Evolutionary conservation across 2,888 invertebrate species (phyloP), one percentile per base, ranked within the genome.

Genomic region (Scaptodrosophila latifasciaeformis): DNA sequence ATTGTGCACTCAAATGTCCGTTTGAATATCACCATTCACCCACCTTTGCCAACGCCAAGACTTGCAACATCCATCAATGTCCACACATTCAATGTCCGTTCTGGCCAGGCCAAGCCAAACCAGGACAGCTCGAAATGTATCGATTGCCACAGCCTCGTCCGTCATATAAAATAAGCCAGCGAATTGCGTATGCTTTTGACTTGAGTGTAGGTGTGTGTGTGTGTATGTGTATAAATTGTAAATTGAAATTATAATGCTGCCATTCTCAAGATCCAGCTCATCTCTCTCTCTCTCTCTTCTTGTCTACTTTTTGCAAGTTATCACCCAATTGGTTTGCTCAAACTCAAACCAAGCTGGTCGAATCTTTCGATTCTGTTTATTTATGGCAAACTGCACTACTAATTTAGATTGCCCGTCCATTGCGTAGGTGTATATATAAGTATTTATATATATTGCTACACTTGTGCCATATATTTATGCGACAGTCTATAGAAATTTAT

Each of bases 51-150:
- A 42, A 13, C 29, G 49, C 49, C 49, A 57, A 10, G 34, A 42
- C 49, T 49, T 56, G 52, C 30, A 50, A 60, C 77, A 74, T 74
- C 74, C 74, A 77, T 74, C 77, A 74, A 61, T 74, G 72, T 49
- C 77, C 75, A 70, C 74, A 74, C 72, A 56, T 62, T 57, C 24
- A 3, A 24, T 24, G 24, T 24, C 24, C 24, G 24, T 24, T 24
- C 24, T 24, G 15, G 1, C 6, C 17, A 12, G 35, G 1, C 9
- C 5, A 1, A 5, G 18, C 37, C 17, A 37, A n/a, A 35, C 7
- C 46, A 57, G 51, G 54, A 63, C 54, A 60, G 52, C 63, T 51
- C 7, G 10, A 17, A 18, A 3, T n/a, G 17, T 15, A 15, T 1
- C 47, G 39, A 47, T 30, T 44, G 48, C 24, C 18, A 45, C 49